These are phyloP conservation scores for Paramormyrops kingsleyae DNA, from an alignment of 2,113 vertebrate genomes.

Conservation along the genomic window DNA sequence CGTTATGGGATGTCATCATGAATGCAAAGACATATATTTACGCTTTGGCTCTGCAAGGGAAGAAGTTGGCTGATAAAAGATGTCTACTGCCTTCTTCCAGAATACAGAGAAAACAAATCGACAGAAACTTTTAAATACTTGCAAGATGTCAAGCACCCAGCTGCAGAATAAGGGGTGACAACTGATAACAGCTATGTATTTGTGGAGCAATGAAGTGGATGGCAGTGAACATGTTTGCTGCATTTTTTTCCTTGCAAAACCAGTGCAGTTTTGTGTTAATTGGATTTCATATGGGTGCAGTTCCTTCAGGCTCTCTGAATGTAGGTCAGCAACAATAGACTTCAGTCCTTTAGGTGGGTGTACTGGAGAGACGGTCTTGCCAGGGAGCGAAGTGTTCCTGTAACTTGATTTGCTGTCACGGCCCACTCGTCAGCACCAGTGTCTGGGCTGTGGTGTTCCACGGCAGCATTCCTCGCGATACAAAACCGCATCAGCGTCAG, in stretches of 20 bases:
- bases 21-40: neutral
- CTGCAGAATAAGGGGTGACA: neutral
- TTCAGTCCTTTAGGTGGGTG: constrained; percentile 19
- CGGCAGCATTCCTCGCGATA: neutral
- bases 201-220: neutral
- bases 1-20: neutral
- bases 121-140: neutral
- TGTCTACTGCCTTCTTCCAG: neutral
- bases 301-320: constrained; percentile 21
- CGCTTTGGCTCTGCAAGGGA: neutral
- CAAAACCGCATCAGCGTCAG: neutral
- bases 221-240: neutral
- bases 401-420: constrained; percentile 22
- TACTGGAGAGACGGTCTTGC: constrained; percentile 15
- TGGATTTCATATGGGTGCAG: constrained; percentile 21
- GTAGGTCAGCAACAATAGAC: constrained; percentile 24
- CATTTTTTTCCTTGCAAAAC: neutral
- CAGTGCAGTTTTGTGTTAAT: constrained; percentile 19
- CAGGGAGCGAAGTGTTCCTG: constrained; percentile 2
- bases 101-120: neutral
- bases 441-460: neutral
- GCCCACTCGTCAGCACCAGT: constrained; percentile 3
- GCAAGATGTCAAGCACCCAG: neutral
- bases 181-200: neutral
- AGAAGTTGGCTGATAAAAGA: neutral